phyloP scores from a whole-genome alignment of 2,888 invertebrate species.

The Chymomyza amoena region DNA sequence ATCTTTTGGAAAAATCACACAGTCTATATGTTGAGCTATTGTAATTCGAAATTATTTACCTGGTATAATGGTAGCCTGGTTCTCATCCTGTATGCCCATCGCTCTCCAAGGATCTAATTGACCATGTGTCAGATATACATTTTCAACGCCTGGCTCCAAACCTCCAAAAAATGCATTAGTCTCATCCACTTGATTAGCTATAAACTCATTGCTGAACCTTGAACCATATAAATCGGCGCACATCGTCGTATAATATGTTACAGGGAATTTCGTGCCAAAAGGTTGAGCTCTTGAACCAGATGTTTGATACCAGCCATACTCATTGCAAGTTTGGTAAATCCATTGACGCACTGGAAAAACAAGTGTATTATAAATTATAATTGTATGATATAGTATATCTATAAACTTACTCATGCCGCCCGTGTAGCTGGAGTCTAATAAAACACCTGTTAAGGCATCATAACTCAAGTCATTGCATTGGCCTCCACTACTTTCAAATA shows the following conservation, averaged over 20 bases:
- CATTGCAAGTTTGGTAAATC: constrained; percentile 91
- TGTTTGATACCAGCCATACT: constrained; percentile 91
- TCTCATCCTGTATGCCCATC: constrained; percentile 78
- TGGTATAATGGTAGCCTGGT: constrained; percentile 70
- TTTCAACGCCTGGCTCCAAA: constrained; percentile 77
- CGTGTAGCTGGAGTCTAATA: constrained; percentile 49
- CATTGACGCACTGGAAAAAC: constrained; percentile 81
- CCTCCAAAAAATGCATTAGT: constrained; percentile 80
- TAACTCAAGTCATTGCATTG: constrained; percentile 71
- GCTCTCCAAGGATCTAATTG: constrained; percentile 81
- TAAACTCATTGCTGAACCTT: constrained; percentile 57
- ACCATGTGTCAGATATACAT: constrained; percentile 81
- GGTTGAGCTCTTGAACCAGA: constrained; percentile 82
- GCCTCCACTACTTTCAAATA: constrained; percentile 29
- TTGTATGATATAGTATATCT: neutral
- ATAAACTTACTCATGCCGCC: constrained; percentile 60
- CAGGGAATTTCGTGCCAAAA: constrained; percentile 77
- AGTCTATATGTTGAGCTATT: too few relatives aligned
- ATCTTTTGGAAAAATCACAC: too few relatives aligned
- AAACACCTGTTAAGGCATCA: constrained; percentile 42
- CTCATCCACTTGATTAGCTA: constrained; percentile 53
- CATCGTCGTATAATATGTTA: constrained; percentile 60
- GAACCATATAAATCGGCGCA: constrained; percentile 73
- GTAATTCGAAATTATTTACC: constrained; percentile 31
- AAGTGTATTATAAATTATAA: neutral